Percentiles rank a stretch among this genome's conserved stretches.
Conservation (phyloP, 2,888 invertebrate genomes). For the Embidobia sp. region DNA sequence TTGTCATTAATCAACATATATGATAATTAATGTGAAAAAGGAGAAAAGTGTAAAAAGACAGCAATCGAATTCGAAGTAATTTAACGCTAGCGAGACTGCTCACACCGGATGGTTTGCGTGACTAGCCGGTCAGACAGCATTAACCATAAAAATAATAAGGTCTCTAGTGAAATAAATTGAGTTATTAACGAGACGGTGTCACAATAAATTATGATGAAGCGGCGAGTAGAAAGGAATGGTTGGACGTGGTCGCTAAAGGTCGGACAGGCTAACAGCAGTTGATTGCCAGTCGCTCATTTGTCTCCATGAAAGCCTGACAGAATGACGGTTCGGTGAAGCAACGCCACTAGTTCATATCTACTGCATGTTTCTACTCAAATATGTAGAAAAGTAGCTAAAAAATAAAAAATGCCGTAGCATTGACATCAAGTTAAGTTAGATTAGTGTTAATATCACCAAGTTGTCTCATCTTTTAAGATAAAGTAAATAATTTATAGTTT, state of each 20-base stretch:
- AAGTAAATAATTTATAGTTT: no score
- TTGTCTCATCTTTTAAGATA: no score
- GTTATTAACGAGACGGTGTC: conserved; percentile 81
- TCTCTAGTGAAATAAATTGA: conserved; percentile 81
- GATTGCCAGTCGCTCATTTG: conserved; percentile 81
- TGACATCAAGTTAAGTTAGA: conserved; percentile 3
- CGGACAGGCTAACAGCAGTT: conserved; percentile 80
- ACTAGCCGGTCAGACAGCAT: conserved; percentile 65
- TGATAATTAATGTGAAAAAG: conserved; percentile 24
- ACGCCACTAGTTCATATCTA: conserved; percentile 59
- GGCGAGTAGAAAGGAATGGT: conserved; percentile 79
- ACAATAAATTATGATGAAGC: conserved; percentile 82
- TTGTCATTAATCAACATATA: conserved; percentile 36
- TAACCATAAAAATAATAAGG: conserved; percentile 75
- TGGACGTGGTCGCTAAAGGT: conserved; percentile 79
- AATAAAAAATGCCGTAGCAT: conserved; percentile 20
- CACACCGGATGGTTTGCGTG: conserved; percentile 62
- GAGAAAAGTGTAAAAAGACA: conserved; percentile 32
- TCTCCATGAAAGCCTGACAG: conserved; percentile 80
- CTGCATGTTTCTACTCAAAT: conserved; percentile 48
- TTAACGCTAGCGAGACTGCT: conserved; percentile 53
- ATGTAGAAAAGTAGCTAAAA: conserved; percentile 35
- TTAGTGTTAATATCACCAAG: neutral
- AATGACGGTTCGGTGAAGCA: conserved; percentile 71
- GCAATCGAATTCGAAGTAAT: conserved; percentile 59